Conservation (phyloP, 1,140 invertebrate species). For the Dreissena polymorpha region DNA sequence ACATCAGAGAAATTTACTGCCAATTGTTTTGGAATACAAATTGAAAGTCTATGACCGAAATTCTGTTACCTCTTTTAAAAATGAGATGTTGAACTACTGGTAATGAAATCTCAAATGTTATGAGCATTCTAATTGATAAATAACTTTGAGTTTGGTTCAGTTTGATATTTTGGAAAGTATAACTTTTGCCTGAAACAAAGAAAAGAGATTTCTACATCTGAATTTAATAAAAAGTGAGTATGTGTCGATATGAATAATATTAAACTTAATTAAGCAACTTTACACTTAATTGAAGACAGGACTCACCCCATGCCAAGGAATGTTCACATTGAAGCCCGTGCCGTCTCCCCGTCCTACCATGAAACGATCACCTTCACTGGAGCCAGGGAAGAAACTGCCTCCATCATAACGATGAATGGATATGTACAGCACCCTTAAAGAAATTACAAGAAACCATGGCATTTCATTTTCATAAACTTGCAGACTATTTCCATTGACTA, state of each 20-base stretch:
- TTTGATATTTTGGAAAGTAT: too few species aligned
- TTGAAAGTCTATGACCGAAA: too few species aligned
- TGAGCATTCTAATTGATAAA: too few species aligned
- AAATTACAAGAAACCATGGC: conserved; percentile 9
- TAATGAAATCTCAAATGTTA: too few species aligned
- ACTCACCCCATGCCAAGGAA: conserved; percentile 90
- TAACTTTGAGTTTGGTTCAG: too few species aligned
- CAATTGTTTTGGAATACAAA: too few species aligned
- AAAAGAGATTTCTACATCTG: too few species aligned
- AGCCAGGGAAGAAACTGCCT: conserved; percentile 96
- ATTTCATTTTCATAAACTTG: neutral
- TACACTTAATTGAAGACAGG: too few species aligned
- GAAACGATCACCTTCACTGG: conserved; percentile 94
- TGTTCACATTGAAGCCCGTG: conserved; percentile 93
- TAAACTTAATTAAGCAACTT: neutral
- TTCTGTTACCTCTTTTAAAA: too few species aligned
- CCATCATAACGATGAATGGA: conserved; percentile 98
- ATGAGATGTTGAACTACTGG: too few species aligned
- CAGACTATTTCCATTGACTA: too few species aligned
- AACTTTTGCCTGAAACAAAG: too few species aligned
- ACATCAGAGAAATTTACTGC: neutral
- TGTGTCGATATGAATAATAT: neutral
- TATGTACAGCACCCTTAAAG: conserved; percentile 93
- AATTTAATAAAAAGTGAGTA: neutral
- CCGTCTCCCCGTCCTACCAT: conserved; percentile 89